These are phyloP conservation scores for Poeciliopsis turneri DNA, from an alignment of 2,797 vertebrate species.

Conservation along the genomic window DNA sequence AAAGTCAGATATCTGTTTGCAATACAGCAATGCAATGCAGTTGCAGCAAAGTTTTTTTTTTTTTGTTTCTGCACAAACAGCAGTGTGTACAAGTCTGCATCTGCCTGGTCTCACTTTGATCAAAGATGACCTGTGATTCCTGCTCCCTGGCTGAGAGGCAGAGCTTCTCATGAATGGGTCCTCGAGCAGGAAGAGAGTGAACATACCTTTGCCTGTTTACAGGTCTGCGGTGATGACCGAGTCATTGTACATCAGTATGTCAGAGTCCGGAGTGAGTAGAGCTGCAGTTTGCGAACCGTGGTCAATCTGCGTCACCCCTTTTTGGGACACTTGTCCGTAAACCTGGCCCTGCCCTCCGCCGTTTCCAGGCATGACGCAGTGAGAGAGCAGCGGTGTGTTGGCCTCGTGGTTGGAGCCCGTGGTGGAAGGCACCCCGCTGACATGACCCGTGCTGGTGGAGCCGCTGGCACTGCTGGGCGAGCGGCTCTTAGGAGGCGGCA, in stretches of 20 bases:
- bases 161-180: conserved; percentile 38
- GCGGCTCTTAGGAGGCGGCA: conserved; percentile 96
- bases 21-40: conserved; percentile 27
- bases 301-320: conserved; percentile 87
- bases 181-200: conserved; percentile 19
- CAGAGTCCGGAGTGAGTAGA: conserved; percentile 85
- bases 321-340: conserved; percentile 90
- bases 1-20: conserved; percentile 55
- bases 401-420: conserved; percentile 97
- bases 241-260: conserved; percentile 89
- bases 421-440: conserved; percentile 92
- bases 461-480: conserved; percentile 98
- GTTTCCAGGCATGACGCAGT: conserved; percentile 87
- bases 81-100: conserved; percentile 28
- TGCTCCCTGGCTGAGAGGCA: conserved; percentile 31
- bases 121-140: conserved; percentile 20
- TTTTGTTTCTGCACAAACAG: conserved; percentile 29
- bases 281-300: conserved; percentile 85
- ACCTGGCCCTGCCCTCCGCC: conserved; percentile 78
- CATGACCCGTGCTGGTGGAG: conserved; percentile 97
- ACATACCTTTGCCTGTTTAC: conserved; percentile 70
- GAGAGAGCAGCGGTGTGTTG: conserved; percentile 94
- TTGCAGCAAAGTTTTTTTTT: conserved; percentile 45
- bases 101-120: conserved; percentile 32
- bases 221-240: conserved; percentile 92